Evolutionary conservation across 1,140 invertebrate species (phyloP).

Genomic region (Papilio polytes): DNA sequence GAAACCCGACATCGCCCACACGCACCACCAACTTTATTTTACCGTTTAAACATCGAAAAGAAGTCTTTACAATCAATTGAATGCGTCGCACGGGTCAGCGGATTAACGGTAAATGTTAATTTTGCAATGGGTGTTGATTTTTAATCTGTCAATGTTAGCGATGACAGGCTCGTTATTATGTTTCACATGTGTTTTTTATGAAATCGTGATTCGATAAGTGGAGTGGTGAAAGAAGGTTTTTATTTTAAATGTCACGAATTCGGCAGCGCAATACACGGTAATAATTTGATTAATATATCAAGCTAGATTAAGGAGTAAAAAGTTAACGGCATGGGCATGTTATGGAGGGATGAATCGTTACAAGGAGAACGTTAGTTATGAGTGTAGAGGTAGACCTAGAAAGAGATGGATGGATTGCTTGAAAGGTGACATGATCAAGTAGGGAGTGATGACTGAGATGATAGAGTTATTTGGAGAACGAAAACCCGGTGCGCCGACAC

Average conservation of each 20-base stretch:
- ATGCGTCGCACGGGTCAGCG: slow-evolving; percentile 6
- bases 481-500: no score
- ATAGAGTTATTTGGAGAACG: no score
- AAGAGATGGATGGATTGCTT: no score
- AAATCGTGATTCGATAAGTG: slow-evolving; percentile 48
- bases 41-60: slow-evolving; percentile 37
- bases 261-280: slow-evolving; percentile 8
- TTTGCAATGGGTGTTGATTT: slow-evolving; percentile 57
- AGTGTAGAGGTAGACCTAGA: no score
- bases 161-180: slow-evolving; percentile 69
- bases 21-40: slow-evolving; percentile 38
- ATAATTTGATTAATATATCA: slow-evolving; percentile 36
- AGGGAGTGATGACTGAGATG: no score
- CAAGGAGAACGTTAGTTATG: no score
- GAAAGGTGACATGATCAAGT: no score
- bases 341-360: no score
- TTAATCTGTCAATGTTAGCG: slow-evolving; percentile 74
- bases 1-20: slow-evolving; percentile 48
- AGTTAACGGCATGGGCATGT: no score
- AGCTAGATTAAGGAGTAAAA: no score
- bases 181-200: slow-evolving; percentile 49
- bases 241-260: slow-evolving; percentile 46
- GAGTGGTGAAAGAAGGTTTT: slow-evolving; percentile 43
- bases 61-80: slow-evolving; percentile 29
- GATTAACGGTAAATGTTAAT: slow-evolving; percentile 29